Base-by-base conservation (phyloP, 2,113 vertebrate genomes). In the Leucopsar rothschildi region DNA sequence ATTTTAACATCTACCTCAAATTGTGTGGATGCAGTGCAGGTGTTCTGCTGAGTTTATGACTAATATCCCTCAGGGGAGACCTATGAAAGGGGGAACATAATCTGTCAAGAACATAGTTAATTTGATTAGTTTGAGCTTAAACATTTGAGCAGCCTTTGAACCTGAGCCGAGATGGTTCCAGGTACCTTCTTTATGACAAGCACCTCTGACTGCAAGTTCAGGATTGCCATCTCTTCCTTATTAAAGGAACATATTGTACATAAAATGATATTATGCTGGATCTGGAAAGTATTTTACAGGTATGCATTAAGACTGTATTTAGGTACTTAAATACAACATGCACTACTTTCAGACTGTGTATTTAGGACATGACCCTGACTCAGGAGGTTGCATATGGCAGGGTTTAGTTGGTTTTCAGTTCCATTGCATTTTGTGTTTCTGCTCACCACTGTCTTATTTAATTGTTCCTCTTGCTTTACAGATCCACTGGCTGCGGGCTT, bases 131-230 rank as follows among this genome's bases (percentile, higher is more conserved):
- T 86, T 70, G 68, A 94, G 71, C 53, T 44, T 95, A 93, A 95
- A 90, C 49, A 90, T 92, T 90, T 59, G 25, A 96, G 79, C 68
- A 78, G 44, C 72, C 71, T 94, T 91, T 94, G 85, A 95, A 93
- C 60, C 35, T 72, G 57, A 86, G 78, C 52, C 0, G 0, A 83
- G 56, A 50, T 40, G 33, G 37, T 86, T 92, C 72, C 73, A 64
- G 69, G 82, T 92, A 86, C 22, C 27, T 91, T 76, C 33, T 61
- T 69, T 53, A 87, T 73, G 55, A 72, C 14, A 53, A 85, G 63
- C 3, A 4, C 35, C 44, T 83, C 35, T 63, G 70, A 80, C 42
- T 72, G 7, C 52, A 84, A 17, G 60, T 84, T 90, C 47, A 77
- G n/a, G 29, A 86, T 66, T 73, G 50, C 21, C 2, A 1, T 35